Evolutionary conservation across 1,140 invertebrate genomes (phyloP), one percentile per base, ranked within the genome.

Genomic region (Ectropis grisescens): DNA sequence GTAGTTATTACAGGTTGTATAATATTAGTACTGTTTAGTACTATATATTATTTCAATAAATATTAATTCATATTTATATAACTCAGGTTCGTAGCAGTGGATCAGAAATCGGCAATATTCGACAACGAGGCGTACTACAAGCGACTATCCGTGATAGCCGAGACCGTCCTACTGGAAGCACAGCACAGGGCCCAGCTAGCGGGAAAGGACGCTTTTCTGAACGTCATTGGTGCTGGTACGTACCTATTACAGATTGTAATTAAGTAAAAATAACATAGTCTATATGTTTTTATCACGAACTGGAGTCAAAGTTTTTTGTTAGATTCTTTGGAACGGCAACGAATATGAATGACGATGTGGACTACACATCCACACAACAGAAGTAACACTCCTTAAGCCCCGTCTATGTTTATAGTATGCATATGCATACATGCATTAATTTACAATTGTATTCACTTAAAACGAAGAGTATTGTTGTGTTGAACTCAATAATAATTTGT

Each of bases 51-150:
- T n/a, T n/a, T n/a, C n/a, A n/a, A n/a, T n/a, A n/a, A n/a, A n/a
- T n/a, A n/a, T n/a, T n/a, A n/a, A n/a, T n/a, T n/a, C n/a, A n/a
- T n/a, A n/a, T n/a, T n/a, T n/a, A n/a, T n/a, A n/a, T n/a, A n/a
- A n/a, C n/a, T n/a, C n/a, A n/a, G 16, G 3, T 19, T 19, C 16
- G 16, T 19, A 8, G 8, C 3, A 3, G 16, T 19, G 16, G 8
- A 4, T 3, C 16, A 19, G n/a, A 7, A 28, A 2, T 36, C 59
- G 7, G 40, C 33, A 1, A 46, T 71, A 16, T 79, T 79, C 29
- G 68, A 80, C 38, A 80, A 80, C 26, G 69, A 76, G 13, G 66
- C 66, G 2, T 80, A 76, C 23, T 75, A 72, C 36, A 76, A 72
- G 25, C 41, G 75, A 11, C 23, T 76, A 2, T 33, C 33, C 9